Conservation (phyloP, 2,113 vertebrate genomes). For the Petrocephalus microphthalmus region DNA sequence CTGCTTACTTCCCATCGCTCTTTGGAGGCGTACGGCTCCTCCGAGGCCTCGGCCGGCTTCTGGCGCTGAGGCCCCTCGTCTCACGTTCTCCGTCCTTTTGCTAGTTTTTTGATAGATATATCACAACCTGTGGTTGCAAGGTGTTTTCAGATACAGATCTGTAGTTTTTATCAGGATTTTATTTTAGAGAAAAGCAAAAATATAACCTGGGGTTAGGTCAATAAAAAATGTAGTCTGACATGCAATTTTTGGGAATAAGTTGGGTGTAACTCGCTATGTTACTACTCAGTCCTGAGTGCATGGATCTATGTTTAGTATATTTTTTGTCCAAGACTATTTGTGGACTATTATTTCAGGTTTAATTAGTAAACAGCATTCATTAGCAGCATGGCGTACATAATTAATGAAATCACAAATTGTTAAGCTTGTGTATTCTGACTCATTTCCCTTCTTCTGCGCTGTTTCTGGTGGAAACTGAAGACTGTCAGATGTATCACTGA, state of each 20-base stretch:
- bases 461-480: background rate
- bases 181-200: background rate
- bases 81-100: background rate
- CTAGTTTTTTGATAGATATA: background rate
- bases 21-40: constrained; percentile 22
- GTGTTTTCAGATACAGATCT: background rate
- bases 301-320: background rate
- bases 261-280: background rate
- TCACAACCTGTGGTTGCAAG: background rate
- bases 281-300: background rate
- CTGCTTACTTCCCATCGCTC: constrained; percentile 19
- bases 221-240: background rate
- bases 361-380: background rate
- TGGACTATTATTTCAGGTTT: background rate
- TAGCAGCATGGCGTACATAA: background rate
- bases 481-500: background rate
- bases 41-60: background rate
- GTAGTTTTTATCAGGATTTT: background rate
- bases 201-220: background rate
- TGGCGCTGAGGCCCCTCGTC: background rate
- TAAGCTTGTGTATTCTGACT: background rate
- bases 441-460: background rate
- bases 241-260: background rate
- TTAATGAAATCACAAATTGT: background rate
- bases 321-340: background rate